Conservation (phyloP, 92 coral and sea anemone species). For the Virgularia gustaviana region DNA sequence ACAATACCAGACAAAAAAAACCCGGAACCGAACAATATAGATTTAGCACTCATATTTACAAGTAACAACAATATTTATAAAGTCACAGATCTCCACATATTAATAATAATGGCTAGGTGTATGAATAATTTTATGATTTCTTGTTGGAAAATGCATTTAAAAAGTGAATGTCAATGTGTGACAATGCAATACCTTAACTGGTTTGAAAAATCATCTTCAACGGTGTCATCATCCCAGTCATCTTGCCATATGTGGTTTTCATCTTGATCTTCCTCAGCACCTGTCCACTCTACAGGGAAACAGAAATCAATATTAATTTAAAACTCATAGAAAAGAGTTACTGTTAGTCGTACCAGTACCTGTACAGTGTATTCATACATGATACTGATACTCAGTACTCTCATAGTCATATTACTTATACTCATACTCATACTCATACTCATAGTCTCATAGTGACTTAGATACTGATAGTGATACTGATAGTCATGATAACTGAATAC, state of each 20-base stretch:
- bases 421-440: too few species aligned
- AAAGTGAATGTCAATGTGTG: neutral
- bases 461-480: neutral
- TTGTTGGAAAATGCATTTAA: neutral
- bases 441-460: too few species aligned
- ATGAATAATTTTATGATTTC: too few species aligned
- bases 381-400: neutral
- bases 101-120: too few species aligned
- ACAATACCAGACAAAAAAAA: too few species aligned
- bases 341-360: too few species aligned
- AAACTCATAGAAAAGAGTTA: neutral
- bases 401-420: too few species aligned
- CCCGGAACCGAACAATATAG: too few species aligned
- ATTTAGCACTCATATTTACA: too few species aligned
- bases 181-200: constrained; percentile 66
- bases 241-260: constrained; percentile 99
- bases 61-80: too few species aligned
- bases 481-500: neutral
- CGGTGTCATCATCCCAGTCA: constrained; percentile 99
- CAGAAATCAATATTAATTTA: neutral
- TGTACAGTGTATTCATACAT: too few species aligned
- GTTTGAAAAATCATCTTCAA: constrained; percentile 96
- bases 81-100: too few species aligned
- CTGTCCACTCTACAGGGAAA: constrained; percentile 79
- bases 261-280: constrained; percentile 90